Evolutionary conservation across 2,797 vertebrate genomes (phyloP), one percentile per base, ranked within the genome.

Genomic region (Hozukius guyotensis): DNA sequence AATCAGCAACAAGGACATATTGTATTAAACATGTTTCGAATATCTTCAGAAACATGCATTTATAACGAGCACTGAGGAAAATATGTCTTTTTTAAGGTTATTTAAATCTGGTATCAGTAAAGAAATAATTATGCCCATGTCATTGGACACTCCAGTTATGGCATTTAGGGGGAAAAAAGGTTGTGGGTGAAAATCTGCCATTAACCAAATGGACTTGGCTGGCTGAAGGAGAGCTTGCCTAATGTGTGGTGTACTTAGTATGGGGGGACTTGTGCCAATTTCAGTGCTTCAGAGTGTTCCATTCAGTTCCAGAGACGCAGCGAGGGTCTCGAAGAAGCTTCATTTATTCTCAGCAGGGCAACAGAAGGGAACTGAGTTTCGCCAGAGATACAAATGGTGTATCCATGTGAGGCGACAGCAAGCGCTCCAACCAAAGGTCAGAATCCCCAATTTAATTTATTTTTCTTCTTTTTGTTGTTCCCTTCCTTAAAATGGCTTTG

Each of bases 321-420:
- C 79, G 2, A 92, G 94, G 83, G 85, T 90, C 87, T 90, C 32
- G 72, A 85, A 85, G 92, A 93, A 93, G 92, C 89, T 93, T 93
- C 91, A 93, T 93, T 94, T 90, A 90, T 75, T 88, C 93, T 87
- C 94, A 93, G 91, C 93, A 83, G 93, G 93, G 61, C 68, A 78
- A 85, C 87, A 89, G 84, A 87, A 87, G 73, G 86, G 83, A 91
- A 88, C 80, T 2, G 86, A 86, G 87, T 87, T 88, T 75, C 72
- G 74, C 90, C 87, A 90, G 82, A 78, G 90, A 93, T 87, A 89
- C 90, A 92, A 93, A 93, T 86, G 91, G 88, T 76, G 82, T 24
- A 86, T 85, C 90, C 89, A 83, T 83, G 91, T 80, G 86, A 90
- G 78, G 56, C 63, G 75, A 88, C 87, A 86, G 89, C 84, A 59